Evolutionary conservation across 2,797 vertebrate species (phyloP).

Genomic region (Pseudopleuronectes americanus): DNA sequence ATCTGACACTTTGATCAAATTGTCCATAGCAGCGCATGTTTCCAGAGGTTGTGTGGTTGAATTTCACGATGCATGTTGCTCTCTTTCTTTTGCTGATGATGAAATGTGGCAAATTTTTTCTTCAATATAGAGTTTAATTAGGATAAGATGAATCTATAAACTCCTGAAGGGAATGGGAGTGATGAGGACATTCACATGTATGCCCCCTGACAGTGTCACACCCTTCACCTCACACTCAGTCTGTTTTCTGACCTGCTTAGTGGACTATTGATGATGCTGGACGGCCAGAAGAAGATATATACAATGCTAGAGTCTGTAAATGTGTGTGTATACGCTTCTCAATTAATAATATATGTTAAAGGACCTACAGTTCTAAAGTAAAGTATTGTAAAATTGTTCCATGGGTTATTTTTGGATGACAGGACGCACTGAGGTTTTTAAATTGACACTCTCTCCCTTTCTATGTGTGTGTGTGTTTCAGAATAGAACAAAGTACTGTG

Average conservation of each 20-base stretch:
- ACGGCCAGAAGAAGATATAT: slow-evolving; percentile 3
- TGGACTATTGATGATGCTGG: neutral
- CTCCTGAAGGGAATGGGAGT: neutral
- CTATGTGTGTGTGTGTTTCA: neutral
- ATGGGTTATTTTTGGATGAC: too few relatives aligned
- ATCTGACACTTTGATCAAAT: too few relatives aligned
- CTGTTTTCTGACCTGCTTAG: neutral
- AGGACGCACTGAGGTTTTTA: too few relatives aligned
- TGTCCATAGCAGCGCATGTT: neutral
- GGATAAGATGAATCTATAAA: neutral
- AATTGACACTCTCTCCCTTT: neutral
- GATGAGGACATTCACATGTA: neutral
- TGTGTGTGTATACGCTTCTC: too few relatives aligned
- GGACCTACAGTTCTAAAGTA: too few relatives aligned
- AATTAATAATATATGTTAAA: too few relatives aligned
- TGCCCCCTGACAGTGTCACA: neutral
- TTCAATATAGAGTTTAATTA: neutral
- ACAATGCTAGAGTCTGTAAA: neutral
- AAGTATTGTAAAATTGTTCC: too few relatives aligned
- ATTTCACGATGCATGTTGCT: too few relatives aligned
- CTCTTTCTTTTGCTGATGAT: neutral
- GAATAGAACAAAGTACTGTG: neutral
- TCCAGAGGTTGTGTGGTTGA: neutral
- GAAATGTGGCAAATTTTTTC: neutral
- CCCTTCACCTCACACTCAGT: neutral